Evolutionary conservation across 2,113 vertebrate genomes (phyloP), one percentile per base, ranked within the genome.

Genomic region (Morone chrysops): DNA sequence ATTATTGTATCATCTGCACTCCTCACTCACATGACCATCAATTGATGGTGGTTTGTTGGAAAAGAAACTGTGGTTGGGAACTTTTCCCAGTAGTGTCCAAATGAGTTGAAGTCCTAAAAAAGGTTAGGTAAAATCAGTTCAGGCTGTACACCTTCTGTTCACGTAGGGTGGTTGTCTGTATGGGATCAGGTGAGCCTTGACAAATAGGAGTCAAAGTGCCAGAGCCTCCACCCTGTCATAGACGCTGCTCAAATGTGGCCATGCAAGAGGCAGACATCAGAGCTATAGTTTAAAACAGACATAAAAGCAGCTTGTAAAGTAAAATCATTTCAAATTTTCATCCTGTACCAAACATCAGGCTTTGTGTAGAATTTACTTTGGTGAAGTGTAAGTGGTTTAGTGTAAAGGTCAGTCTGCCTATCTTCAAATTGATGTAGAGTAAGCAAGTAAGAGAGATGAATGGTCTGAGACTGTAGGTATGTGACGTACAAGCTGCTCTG

Each of bases 381-480:
- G 31, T 31, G 61, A 56, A 77, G 61, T 70, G 17, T 63, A 45
- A 65, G 48, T 61, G 38, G 22, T 78, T 72, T 51, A 71, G 54
- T 43, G 36, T 53, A 62, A 87, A 81, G 84, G 36, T 72, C 48
- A 83, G 51, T 45, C 12, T 83, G 6, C 63, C 48, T 78, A 17
- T 87, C 48, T 59, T 59, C 66, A 70, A 47, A 69, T 45, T 57
- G 73, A 51, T 72, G 75, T 67, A 57, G 77, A 8, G 71, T 75
- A 71, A 79, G 73, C 82, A 47, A 47, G 57, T 56, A 36, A 61
- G 50, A 71, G 71, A 82, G 69, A 82, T 89, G 61, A 91, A 88
- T 74, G 81, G 75, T 67, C 75, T 83, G 47, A n/a, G 40, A 48
- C 72, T 66, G 47, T 60, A 69, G 62, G 87, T 70, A 70, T 82